These are phyloP conservation scores for Pangasianodon gigas DNA, from an alignment of 2,113 vertebrate genomes.

Conservation along the genomic window DNA sequence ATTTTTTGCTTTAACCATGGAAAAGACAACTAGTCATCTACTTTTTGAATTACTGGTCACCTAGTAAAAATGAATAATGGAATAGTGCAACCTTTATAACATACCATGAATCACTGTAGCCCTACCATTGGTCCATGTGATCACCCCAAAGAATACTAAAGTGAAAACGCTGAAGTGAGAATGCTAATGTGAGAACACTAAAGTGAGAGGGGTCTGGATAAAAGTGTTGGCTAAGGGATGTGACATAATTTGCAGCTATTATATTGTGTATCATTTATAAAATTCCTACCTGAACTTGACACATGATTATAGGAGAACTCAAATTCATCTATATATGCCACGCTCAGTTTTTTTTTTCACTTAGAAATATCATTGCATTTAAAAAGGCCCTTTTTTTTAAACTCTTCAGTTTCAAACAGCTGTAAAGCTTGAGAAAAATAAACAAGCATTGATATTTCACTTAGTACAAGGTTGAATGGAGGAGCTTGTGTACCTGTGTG, in stretches of 20 bases:
- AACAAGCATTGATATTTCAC: neutral
- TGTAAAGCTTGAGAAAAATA: neutral
- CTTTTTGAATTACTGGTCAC: no score
- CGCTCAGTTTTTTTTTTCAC: neutral
- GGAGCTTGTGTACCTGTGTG: slow-evolving; percentile 75
- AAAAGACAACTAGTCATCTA: no score
- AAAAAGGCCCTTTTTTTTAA: neutral
- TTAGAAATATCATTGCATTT: neutral
- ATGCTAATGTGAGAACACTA: neutral
- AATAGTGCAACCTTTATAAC: neutral
- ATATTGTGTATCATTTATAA: neutral
- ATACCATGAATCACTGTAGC: neutral
- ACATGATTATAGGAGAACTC: neutral
- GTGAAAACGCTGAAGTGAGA: no score
- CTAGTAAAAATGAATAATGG: no score
- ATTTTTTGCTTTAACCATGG: no score
- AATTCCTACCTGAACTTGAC: neutral
- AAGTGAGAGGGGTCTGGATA: neutral
- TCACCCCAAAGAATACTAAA: neutral
- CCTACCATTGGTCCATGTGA: neutral
- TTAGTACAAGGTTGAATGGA: neutral
- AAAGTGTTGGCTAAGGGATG: neutral
- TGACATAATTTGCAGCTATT: no score
- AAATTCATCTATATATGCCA: neutral
- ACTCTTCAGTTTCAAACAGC: neutral